Conservation (phyloP, 2,113 vertebrate species). For the Eubucco bourcierii region DNA sequence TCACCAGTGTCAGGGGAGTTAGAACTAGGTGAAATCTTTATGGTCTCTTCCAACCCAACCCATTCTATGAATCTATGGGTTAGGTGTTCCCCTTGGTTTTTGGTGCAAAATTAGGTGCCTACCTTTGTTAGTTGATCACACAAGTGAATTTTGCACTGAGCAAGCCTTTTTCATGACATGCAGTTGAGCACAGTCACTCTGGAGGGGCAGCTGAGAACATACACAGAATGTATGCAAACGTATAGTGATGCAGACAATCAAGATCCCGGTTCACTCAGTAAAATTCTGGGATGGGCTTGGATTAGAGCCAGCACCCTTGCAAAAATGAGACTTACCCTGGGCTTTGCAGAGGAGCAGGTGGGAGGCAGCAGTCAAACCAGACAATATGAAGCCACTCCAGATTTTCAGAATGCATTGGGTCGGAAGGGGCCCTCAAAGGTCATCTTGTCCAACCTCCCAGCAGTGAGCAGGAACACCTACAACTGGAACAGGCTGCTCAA, state of each 20-base stretch:
- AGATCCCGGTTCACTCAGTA: background rate
- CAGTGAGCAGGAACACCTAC: too few relatives aligned
- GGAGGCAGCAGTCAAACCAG: background rate
- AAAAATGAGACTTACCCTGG: background rate
- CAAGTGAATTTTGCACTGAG: background rate
- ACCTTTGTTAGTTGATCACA: background rate
- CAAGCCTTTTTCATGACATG: rapidly evolving
- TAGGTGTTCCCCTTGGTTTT: background rate
- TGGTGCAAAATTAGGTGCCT: background rate
- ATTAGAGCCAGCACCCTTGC: background rate
- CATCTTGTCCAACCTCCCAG: too few relatives aligned
- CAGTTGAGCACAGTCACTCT: background rate
- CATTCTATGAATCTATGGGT: too few relatives aligned
- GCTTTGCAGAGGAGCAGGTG: rapidly evolving
- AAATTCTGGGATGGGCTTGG: background rate
- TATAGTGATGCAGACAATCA: background rate
- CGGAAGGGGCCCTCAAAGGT: too few relatives aligned
- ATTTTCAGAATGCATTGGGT: background rate
- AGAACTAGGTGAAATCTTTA: too few relatives aligned
- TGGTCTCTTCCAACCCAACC: too few relatives aligned
- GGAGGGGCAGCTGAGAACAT: background rate
- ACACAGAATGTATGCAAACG: background rate
- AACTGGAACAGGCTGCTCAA: too few relatives aligned
- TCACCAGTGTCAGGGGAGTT: too few relatives aligned
- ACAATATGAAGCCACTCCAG: background rate